A percentile compares a stretch with the other conserved stretches of the same genome.
phyloP scores from a whole-genome alignment of 2,113 vertebrate genomes.

The Oncorhynchus mykiss region DNA sequence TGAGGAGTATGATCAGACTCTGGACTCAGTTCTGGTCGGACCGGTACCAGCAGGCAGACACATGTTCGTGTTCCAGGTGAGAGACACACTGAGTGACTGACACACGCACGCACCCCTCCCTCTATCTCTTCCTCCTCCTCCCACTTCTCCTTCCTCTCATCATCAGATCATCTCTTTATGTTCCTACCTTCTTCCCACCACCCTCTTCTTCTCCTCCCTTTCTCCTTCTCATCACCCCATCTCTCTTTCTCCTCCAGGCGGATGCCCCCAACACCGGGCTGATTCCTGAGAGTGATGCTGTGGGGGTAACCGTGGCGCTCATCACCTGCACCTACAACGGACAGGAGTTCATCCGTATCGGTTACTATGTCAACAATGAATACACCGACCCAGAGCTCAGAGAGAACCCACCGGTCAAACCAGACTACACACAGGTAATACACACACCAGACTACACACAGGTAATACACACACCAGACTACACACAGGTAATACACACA shows the following conservation, averaged over 20 bases:
- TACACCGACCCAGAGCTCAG: slow-evolving; percentile 85
- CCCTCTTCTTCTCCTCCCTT: neutral
- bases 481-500: neutral
- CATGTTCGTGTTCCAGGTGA: slow-evolving; percentile 92
- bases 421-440: slow-evolving; percentile 86
- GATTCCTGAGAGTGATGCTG: slow-evolving; percentile 89
- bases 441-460: neutral
- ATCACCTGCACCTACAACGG: slow-evolving; percentile 90
- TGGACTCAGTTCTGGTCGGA: slow-evolving; percentile 89
- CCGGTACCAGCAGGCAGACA: slow-evolving; percentile 90
- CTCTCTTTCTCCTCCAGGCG: slow-evolving; percentile 66
- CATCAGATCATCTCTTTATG: neutral
- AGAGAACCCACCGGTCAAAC: slow-evolving; percentile 87
- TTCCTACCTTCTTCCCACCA: neutral
- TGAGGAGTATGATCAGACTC: slow-evolving; percentile 87
- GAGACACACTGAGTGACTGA: neutral
- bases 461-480: neutral
- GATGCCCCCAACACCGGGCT: slow-evolving; percentile 84
- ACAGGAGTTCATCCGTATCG: slow-evolving; percentile 91
- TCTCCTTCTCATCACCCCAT: no score
- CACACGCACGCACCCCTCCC: neutral
- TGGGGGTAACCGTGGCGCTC: slow-evolving; percentile 89
- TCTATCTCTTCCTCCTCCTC: no score
- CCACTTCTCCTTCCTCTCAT: no score
- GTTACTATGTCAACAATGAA: slow-evolving; percentile 94